Evolutionary conservation across 2,113 vertebrate genomes (phyloP).

Genomic region (Dicerorhinus sumatrensis): DNA sequence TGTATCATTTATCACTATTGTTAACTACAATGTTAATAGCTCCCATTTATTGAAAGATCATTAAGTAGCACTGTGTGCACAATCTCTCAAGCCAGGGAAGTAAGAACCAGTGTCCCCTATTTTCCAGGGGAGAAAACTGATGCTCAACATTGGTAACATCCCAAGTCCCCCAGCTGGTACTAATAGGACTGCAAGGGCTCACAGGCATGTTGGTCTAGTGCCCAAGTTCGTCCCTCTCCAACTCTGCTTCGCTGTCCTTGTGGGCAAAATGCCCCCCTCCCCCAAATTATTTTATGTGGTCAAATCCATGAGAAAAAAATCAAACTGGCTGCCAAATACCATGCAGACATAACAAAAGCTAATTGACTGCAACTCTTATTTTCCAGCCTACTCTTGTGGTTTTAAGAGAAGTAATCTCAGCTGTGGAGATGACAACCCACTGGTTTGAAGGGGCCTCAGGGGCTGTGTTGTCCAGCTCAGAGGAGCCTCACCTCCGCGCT

Average conservation of each 20-base stretch:
- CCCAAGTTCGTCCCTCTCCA: neutral
- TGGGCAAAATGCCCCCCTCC: neutral
- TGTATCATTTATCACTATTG: neutral
- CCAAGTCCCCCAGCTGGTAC: too few species aligned
- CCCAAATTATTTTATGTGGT: neutral
- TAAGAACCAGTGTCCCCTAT: neutral
- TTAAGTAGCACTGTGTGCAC: neutral
- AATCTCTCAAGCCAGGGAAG: neutral
- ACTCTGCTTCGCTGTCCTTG: neutral
- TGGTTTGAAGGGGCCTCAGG: neutral
- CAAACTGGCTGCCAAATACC: neutral
- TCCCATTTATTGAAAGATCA: neutral
- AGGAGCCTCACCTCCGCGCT: neutral
- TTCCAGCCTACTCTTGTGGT: conserved; percentile 34
- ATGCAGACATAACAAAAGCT: conserved; percentile 21
- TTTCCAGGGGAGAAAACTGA: conserved; percentile 1
- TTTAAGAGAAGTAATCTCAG: neutral
- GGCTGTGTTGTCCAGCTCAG: neutral
- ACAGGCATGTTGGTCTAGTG: neutral
- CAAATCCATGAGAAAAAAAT: neutral
- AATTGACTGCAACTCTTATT: conserved; percentile 12
- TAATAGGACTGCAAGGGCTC: neutral
- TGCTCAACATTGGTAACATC: neutral
- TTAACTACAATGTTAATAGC: neutral
- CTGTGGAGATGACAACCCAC: neutral